Evolutionary conservation across 2,888 invertebrate species (phyloP).

Genomic region (Rhagonycha lutea): DNA sequence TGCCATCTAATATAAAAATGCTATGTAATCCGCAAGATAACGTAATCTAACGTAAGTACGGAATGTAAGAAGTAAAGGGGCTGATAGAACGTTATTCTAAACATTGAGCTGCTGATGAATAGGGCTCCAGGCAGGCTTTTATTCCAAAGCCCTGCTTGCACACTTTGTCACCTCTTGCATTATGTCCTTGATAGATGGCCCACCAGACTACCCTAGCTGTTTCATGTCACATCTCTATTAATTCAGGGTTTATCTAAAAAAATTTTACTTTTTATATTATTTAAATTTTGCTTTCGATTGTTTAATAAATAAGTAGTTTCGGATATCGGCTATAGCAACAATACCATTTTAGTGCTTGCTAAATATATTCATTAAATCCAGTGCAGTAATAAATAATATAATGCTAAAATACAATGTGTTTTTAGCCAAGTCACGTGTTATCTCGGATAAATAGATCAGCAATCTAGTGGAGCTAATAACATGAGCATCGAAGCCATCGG

Average conservation of each 20-base stretch:
- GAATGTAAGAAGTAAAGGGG: slow-evolving; percentile 38
- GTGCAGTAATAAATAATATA: slow-evolving; percentile 6
- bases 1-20: slow-evolving; percentile 31
- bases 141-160: slow-evolving; percentile 49
- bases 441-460: slow-evolving; percentile 52
- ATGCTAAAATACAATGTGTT: slow-evolving; percentile 14
- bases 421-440: slow-evolving; percentile 39
- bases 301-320: not conserved
- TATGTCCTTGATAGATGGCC: slow-evolving; percentile 53
- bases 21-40: slow-evolving; percentile 40
- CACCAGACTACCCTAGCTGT: slow-evolving; percentile 47
- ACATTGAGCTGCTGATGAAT: slow-evolving; percentile 52
- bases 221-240: slow-evolving; percentile 51
- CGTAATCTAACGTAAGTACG: slow-evolving; percentile 45
- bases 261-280: slow-evolving; percentile 7
- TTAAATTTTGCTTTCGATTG: not conserved
- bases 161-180: slow-evolving; percentile 53
- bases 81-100: slow-evolving; percentile 46
- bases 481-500: slow-evolving; percentile 47
- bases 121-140: slow-evolving; percentile 47
- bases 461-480: slow-evolving; percentile 51
- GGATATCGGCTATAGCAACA: not conserved
- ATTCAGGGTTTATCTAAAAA: slow-evolving; percentile 44
- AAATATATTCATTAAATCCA: not conserved
- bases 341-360: not conserved